Evolutionary conservation across 2,888 invertebrate species (phyloP).

Genomic region (Norana najaformis): DNA sequence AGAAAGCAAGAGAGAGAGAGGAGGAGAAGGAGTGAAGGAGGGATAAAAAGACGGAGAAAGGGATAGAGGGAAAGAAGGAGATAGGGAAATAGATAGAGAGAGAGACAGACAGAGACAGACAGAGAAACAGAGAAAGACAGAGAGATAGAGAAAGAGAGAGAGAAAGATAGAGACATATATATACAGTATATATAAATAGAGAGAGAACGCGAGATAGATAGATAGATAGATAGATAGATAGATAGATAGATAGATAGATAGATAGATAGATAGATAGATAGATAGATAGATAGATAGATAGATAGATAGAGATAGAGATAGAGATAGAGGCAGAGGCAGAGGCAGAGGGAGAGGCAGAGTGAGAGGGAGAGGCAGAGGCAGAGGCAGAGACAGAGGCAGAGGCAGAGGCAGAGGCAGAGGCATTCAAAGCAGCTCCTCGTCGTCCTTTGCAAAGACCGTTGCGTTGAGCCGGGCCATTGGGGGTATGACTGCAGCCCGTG

Average conservation of each 20-base stretch:
- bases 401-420: no score
- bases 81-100: no score
- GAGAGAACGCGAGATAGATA: no score
- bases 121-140: no score
- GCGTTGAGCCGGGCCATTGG: not conserved
- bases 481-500: not conserved
- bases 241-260: not conserved
- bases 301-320: not conserved
- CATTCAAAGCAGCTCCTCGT: no score
- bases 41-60: not conserved
- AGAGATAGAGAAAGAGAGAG: no score
- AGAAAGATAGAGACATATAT: no score
- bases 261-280: not conserved
- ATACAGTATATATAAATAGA: no score
- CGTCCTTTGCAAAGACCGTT: no score
- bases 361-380: no score
- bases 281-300: not conserved
- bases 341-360: not conserved
- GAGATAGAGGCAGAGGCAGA: not conserved
- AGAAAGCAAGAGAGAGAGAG: no score
- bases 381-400: not conserved
- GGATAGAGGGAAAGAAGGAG: not conserved
- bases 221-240: no score
- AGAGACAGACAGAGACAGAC: not conserved
- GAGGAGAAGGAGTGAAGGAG: not conserved